These are phyloP conservation scores for Neodiprion fabricii DNA, from an alignment of 1,140 invertebrate species.

Conservation along the genomic window DNA sequence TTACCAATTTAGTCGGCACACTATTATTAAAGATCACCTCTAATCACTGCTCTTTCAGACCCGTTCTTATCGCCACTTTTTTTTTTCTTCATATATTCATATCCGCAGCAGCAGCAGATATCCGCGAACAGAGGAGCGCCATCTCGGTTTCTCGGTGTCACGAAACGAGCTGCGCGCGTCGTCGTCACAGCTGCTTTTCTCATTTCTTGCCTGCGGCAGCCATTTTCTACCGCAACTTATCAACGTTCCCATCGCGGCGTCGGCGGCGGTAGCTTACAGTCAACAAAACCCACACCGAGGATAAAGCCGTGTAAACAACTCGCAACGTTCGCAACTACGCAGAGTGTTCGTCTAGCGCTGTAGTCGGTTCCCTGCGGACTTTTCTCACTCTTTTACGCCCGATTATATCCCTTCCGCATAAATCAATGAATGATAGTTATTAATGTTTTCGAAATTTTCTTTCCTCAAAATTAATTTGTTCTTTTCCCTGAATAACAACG, in stretches of 20 bases:
- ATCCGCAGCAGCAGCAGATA: conserved; percentile 43
- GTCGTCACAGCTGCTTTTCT: neutral
- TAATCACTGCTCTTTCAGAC: neutral
- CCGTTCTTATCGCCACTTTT: conserved; percentile 14
- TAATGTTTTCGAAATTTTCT: too few species aligned
- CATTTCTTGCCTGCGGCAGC: neutral
- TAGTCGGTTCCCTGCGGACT: too few species aligned
- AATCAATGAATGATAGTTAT: too few species aligned
- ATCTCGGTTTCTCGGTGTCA: conserved; percentile 43
- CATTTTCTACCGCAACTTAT: neutral
- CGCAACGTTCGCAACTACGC: too few species aligned
- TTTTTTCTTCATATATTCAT: conserved; percentile 47
- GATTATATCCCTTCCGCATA: too few species aligned
- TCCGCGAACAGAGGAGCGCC: conserved; percentile 56
- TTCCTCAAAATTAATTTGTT: too few species aligned
- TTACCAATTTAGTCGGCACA: neutral
- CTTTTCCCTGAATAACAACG: too few species aligned
- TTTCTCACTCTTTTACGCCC: too few species aligned
- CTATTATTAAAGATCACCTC: neutral
- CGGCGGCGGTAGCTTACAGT: neutral
- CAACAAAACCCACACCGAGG: neutral
- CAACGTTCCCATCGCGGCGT: neutral
- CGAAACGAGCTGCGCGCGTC: neutral
- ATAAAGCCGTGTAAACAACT: too few species aligned
- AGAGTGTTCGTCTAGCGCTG: too few species aligned